Evolutionary conservation across 2,113 vertebrate genomes (phyloP), one percentile per base, ranked within the genome.

Genomic region (Lepus timidus): DNA sequence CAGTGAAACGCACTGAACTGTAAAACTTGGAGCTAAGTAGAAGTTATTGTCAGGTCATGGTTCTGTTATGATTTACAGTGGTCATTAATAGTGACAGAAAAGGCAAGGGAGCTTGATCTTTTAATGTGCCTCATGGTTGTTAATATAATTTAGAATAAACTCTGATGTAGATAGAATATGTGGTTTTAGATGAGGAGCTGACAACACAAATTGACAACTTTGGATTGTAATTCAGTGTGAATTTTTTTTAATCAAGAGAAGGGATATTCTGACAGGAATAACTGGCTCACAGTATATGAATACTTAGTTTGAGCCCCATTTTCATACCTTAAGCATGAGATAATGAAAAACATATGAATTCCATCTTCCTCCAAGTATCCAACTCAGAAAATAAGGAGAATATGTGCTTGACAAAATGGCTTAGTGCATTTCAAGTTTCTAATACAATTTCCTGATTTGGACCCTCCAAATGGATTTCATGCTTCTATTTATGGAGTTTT

Each of bases 311-410:
- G 29, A 93, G 52, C 13, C 61, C 9, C 39, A 71, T 93, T 96
- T 95, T 94, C 91, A 84, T 90, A 86, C 2, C 8, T 84, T 44
- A 91, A 73, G 33, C 90, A 6, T 67, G 87, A 93, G 80, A 86
- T 31, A 93, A 97, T 95, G 67, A 85, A 91, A 92, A 96, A 85
- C 95, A 94, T 89, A 85, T 87, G 87, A 67, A 87, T 96, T 94
- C 76, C 25, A 85, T 90, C 33, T 65, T 91, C 44, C 73, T 96
- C 91, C 78, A 96, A 96, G 87, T 96, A 95, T 84, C 67, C 49
- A 89, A 93, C 64, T 76, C 52, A 65, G 33, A 87, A 86, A 76
- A 79, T 49, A 68, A 52, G 2, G 5, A 87, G 14, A 80, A 39
- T 78, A 39, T 80, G 55, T 90, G 25, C 23, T 94, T 90, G 39